phyloP scores from a whole-genome alignment of 1,140 invertebrate genomes.

The Telenomus remus region DNA sequence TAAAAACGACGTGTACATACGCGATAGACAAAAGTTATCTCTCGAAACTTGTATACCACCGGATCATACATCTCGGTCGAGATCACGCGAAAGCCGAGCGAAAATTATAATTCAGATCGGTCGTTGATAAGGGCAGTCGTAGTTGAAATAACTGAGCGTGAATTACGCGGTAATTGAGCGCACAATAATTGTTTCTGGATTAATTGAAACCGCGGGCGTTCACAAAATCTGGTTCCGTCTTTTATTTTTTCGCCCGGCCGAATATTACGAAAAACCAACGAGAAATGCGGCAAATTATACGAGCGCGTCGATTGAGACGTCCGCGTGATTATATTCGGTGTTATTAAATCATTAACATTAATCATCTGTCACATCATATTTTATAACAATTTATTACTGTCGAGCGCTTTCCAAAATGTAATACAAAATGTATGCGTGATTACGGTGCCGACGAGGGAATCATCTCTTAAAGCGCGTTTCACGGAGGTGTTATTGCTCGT shows the following conservation, averaged over 20 bases:
- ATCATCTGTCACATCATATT: slow-evolving; percentile 53
- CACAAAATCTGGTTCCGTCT: too few species aligned
- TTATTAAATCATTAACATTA: slow-evolving; percentile 56
- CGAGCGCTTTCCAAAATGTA: slow-evolving; percentile 49
- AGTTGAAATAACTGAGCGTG: slow-evolving; percentile 43
- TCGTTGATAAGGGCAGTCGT: slow-evolving; percentile 22
- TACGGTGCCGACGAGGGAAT: slow-evolving; percentile 42
- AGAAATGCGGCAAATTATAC: background rate
- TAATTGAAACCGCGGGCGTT: background rate
- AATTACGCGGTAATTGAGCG: slow-evolving; percentile 39
- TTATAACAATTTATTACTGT: slow-evolving; percentile 50
- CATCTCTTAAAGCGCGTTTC: slow-evolving; percentile 40
- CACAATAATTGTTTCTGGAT: slow-evolving; percentile 41
- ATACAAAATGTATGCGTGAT: slow-evolving; percentile 52
- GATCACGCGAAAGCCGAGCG: slow-evolving; percentile 18
- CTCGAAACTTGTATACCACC: slow-evolving; percentile 2
- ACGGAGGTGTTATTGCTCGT: slow-evolving; percentile 53
- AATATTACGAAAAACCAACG: too few species aligned
- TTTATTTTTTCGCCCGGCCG: too few species aligned
- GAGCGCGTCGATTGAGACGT: slow-evolving; percentile 23
- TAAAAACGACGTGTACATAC: background rate
- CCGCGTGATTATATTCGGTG: slow-evolving; percentile 25
- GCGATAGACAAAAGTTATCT: background rate
- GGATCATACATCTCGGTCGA: slow-evolving; percentile 5
- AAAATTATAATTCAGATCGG: slow-evolving; percentile 47